phyloP scores from a whole-genome alignment of 2,797 vertebrate genomes.

The Neosilurus mollespiculum region DNA sequence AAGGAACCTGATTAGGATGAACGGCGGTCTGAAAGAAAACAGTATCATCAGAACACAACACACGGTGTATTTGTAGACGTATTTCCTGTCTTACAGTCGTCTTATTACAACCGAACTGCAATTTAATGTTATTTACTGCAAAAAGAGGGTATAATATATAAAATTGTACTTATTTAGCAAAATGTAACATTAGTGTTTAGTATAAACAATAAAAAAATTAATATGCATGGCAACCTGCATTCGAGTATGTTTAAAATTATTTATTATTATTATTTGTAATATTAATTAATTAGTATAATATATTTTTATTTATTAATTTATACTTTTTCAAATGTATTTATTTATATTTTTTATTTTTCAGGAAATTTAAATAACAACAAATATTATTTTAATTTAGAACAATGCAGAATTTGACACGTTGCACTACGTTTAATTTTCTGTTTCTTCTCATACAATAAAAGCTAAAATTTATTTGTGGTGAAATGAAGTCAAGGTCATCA shows the following conservation, averaged over 20 bases:
- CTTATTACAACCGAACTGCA: background rate
- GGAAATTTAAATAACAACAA: background rate
- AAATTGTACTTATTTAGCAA: background rate
- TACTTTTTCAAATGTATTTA: background rate
- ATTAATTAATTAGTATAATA: too few relatives aligned
- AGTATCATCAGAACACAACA: background rate
- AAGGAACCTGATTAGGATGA: background rate
- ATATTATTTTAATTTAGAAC: background rate
- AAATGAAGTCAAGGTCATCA: background rate
- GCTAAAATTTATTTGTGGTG: too few relatives aligned
- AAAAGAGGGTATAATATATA: background rate
- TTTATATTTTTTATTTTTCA: background rate
- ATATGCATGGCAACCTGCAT: background rate
- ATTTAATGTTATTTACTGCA: background rate
- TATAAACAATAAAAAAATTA: background rate
- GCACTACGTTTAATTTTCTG: background rate
- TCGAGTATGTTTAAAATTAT: background rate
- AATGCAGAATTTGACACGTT: too few relatives aligned
- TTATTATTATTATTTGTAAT: background rate
- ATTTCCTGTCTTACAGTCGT: background rate
- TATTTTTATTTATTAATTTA: background rate
- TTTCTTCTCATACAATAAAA: too few relatives aligned
- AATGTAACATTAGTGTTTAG: background rate
- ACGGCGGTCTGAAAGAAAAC: background rate
- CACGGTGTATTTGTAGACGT: background rate